A percentile compares a stretch with the other conserved stretches of the same genome.
Evolutionary conservation across 1,140 invertebrate species (phyloP).

Genomic region (Rhynchophorus ferrugineus): DNA sequence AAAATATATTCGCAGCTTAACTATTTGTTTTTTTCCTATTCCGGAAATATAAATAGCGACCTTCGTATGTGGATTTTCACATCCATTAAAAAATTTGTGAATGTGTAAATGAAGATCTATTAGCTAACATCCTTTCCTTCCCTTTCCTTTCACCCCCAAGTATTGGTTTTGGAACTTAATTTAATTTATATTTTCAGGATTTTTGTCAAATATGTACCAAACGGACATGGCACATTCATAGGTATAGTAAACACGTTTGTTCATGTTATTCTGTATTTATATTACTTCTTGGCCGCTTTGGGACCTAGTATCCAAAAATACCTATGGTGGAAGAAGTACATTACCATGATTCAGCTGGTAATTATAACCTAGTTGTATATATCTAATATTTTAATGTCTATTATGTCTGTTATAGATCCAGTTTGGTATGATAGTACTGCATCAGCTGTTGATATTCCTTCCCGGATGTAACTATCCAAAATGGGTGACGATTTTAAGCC

Average conservation of each 20-base stretch:
- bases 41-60: too few relatives aligned
- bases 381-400: background rate
- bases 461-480: conserved; percentile 79
- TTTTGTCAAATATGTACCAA: conserved; percentile 68
- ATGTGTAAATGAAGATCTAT: too few relatives aligned
- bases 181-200: too few relatives aligned
- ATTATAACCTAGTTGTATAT: background rate
- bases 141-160: too few relatives aligned
- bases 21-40: too few relatives aligned
- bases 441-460: conserved; percentile 72
- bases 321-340: conserved; percentile 75
- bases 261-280: conserved; percentile 79
- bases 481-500: conserved; percentile 60
- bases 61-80: too few relatives aligned
- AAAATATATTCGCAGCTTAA: too few relatives aligned
- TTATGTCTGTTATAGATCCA: conserved; percentile 53
- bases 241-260: conserved; percentile 78
- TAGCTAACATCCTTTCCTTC: too few relatives aligned
- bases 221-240: conserved; percentile 69
- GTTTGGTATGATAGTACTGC: conserved; percentile 69
- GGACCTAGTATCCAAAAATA: conserved; percentile 67
- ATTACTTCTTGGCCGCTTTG: conserved; percentile 69
- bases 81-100: too few relatives aligned
- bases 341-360: conserved; percentile 77
- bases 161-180: too few relatives aligned